Percentiles rank a stretch among this genome's conserved stretches.
Conservation (phyloP, 37 sponge, comb jelly and placozoan genomes). For the Chondrilla cf. caribensis region DNA sequence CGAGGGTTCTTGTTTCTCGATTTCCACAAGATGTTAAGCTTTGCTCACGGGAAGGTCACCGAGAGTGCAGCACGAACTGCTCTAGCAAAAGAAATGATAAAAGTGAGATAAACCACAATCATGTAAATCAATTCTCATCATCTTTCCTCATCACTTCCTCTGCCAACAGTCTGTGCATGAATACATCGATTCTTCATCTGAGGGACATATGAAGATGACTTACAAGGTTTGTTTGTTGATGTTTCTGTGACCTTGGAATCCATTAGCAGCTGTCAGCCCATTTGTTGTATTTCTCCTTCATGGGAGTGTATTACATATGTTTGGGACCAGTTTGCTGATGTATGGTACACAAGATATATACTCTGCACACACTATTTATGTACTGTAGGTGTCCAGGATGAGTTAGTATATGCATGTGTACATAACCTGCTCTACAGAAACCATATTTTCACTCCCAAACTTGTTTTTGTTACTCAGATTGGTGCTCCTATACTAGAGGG, state of each 20-base stretch:
- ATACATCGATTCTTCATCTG: not conserved
- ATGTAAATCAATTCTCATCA: not conserved
- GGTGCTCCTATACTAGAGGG: constrained; percentile 34
- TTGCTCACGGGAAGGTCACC: constrained; percentile 1
- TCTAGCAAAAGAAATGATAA: constrained; percentile 13
- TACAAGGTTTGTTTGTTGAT: not conserved
- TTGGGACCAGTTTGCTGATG: no score
- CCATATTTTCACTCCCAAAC: not conserved
- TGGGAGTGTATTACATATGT: no score
- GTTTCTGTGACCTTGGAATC: not conserved
- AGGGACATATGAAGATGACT: no score
- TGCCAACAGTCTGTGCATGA: not conserved
- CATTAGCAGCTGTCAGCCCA: not conserved
- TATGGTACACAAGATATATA: no score
- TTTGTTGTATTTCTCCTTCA: not conserved
- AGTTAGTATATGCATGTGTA: not conserved
- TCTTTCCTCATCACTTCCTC: not conserved
- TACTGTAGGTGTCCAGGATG: no score
- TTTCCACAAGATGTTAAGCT: not conserved
- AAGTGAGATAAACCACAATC: not conserved
- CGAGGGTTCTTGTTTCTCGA: constrained; percentile 9
- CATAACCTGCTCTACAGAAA: not conserved
- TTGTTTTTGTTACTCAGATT: constrained; percentile 10
- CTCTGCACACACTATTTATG: no score
- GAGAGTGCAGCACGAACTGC: not conserved